Conservation (phyloP, 2,113 vertebrate species). For the Sapajus apella region DNA sequence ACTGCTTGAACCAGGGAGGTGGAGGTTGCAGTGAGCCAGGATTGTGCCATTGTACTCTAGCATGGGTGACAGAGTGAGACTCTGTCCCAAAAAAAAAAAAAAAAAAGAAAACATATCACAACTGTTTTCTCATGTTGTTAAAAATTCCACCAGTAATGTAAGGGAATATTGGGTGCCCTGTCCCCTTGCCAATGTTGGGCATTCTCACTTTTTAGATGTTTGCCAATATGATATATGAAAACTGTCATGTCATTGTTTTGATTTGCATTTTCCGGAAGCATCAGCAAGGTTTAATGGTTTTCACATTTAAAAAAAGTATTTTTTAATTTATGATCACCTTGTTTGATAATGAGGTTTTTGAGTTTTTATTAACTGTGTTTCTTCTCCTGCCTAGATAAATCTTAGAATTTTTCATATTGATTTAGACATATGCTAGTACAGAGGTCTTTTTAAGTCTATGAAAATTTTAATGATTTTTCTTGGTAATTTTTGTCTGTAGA, state of each 20-base stretch:
- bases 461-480: constrained; percentile 14
- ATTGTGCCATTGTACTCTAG: too few species aligned
- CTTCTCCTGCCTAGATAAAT: neutral
- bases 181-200: neutral
- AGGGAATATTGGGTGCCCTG: neutral
- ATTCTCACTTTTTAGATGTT: constrained; percentile 18
- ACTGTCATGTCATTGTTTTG: constrained; percentile 7
- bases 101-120: neutral
- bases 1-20: too few species aligned
- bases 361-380: too few species aligned
- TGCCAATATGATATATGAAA: neutral
- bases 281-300: neutral
- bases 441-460: neutral
- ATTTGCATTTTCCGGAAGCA: neutral
- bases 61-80: too few species aligned
- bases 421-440: neutral
- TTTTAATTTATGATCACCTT: too few species aligned
- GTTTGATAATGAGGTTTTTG: too few species aligned
- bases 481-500: neutral
- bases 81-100: too few species aligned
- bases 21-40: too few species aligned
- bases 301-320: too few species aligned
- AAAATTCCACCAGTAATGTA: neutral
- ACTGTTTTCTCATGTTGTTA: constrained; percentile 4
- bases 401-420: neutral